Conservation (phyloP, 1,140 invertebrate species). For the Lordiphosa clarofinis region DNA sequence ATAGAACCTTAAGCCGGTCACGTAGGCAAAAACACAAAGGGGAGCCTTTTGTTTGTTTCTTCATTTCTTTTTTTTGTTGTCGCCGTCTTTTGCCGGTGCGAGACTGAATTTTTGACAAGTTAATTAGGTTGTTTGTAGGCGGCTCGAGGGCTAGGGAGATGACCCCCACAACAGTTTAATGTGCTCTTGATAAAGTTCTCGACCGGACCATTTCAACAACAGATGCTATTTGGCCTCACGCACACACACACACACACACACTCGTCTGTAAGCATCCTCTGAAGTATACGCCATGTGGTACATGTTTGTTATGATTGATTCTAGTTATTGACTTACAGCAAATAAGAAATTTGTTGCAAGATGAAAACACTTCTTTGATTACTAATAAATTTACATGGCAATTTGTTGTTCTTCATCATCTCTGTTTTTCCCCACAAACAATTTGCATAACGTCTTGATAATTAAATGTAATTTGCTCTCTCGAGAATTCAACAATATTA, state of each 20-base stretch:
- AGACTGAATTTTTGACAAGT: conserved; percentile 64
- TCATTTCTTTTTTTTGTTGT: conserved; percentile 8
- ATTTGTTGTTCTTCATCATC: conserved; percentile 1
- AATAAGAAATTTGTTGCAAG: no score
- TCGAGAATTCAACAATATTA: no score
- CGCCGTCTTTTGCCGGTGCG: conserved; percentile 23
- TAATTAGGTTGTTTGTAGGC: conserved; percentile 61
- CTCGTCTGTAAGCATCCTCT: no score
- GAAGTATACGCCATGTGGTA: no score
- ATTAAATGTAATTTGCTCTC: conserved; percentile 50
- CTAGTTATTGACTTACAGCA: no score
- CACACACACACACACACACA: no score
- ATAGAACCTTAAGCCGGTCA: conserved; percentile 61
- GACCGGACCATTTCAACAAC: no score
- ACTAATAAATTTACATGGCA: no score
- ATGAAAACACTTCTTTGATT: no score
- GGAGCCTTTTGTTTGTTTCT: conserved; percentile 28
- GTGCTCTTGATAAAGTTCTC: conserved; percentile 56
- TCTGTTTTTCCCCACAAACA: conserved; percentile 4
- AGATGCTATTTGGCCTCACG: no score
- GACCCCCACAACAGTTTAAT: conserved; percentile 46
- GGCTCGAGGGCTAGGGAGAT: neutral
- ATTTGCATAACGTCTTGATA: conserved; percentile 56
- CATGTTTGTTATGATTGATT: no score
- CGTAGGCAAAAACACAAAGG: conserved; percentile 28